Evolutionary conservation across 2,888 invertebrate genomes (phyloP), one percentile per base, ranked within the genome.

Genomic region (Lordiphosa andalusiaca): DNA sequence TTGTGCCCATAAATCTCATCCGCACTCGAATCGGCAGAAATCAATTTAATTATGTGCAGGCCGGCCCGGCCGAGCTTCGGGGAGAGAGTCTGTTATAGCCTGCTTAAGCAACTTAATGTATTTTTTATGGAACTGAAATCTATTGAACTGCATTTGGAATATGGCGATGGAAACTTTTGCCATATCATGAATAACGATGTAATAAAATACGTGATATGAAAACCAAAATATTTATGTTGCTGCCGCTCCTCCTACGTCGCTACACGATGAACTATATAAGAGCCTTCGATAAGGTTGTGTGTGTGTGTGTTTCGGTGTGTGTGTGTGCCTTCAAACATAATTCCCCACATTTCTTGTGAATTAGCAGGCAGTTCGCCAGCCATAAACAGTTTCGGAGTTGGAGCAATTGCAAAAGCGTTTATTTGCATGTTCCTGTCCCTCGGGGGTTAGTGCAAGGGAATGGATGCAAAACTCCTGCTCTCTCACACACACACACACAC

Each of bases 151-250:
- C 75, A 81, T 64, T 81, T 82, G 73, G 82, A 77, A 75, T 82
- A 81, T 59, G 49, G 44, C 56, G 55, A 49, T 48, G 57, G 44
- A 53, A 61, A 77, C 67, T 69, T 71, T 33, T 16, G 9, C 44
- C 69, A 80, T 75, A 75, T 71, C 82, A 80, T 77, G 77, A 77
- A 81, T 80, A 75, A 82, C 80, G 82, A 82, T 78, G 82, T 82
- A 81, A 81, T 81, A 81, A 81, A 81, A 80, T 81, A 81, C 81
- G 81, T 81, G 81, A 80, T 80, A 77, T 77, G 81, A 80, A 81
- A 76, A 59, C 47, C 16, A 47, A 47, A 47, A 47, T 19, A 19
- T 30, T 30, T 30, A 30, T 30, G 30, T 35, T 55, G 40, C 6
- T 10, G 25, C 25, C 25, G 25, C 25, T 25, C 25, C 25, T 25